phyloP scores from a whole-genome alignment of 2,797 vertebrate genomes.

The Acrocephalus scirpaceus region DNA sequence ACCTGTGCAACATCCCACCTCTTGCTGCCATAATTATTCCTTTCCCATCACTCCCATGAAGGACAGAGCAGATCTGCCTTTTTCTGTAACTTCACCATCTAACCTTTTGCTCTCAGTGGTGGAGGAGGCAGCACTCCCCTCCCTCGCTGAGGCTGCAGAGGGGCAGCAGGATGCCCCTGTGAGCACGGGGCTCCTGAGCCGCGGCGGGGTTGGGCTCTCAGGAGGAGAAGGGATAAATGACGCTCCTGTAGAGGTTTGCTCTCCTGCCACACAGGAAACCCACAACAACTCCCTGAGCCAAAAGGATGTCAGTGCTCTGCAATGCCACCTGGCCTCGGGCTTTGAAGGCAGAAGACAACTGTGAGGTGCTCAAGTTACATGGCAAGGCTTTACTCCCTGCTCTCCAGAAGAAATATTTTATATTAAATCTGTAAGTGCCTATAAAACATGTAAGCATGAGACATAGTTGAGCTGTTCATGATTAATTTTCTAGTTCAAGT shows the following conservation, averaged over 20 bases:
- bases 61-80: neutral
- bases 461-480: neutral
- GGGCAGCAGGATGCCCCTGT: accelerated
- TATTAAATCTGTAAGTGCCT: neutral
- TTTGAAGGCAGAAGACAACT: neutral
- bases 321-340: neutral
- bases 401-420: neutral
- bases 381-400: neutral
- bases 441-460: neutral
- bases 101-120: neutral
- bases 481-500: neutral
- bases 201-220: accelerated
- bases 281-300: neutral
- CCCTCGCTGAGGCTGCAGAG: neutral
- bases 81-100: neutral
- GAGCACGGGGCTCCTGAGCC: accelerated
- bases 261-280: neutral
- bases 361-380: neutral
- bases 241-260: too few relatives aligned
- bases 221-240: too few relatives aligned
- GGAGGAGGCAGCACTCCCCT: neutral
- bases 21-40: neutral
- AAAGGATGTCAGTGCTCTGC: neutral
- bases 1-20: neutral
- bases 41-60: neutral